Base-by-base conservation (phyloP, 2,797 vertebrate genomes). In the Propithecus deckenii region DNA sequence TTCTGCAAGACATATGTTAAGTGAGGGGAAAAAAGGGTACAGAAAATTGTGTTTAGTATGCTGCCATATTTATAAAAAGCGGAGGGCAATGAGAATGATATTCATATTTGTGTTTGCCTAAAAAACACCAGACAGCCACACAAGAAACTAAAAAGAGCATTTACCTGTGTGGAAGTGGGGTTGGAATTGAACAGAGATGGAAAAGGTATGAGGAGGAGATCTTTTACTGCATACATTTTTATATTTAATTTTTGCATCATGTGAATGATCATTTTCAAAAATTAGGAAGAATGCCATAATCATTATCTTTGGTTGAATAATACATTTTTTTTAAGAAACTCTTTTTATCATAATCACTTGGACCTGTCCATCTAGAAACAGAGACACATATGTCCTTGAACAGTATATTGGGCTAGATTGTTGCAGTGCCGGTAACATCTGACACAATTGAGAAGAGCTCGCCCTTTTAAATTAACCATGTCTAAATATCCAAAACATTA, bases 401-500 rank as follows among this genome's bases (percentile, higher is more conserved):
- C 6, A 71, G 5, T 17, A 23, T 48, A 57, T 71, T 63, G 46
- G 52, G 5, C 23, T 89, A 63, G 14, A 65, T 78, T 89, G 2
- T 71, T 32, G 13, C 20, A 59, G 7, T 71, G 69, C 35, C 5
- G 9, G 67, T 74, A 67, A n/a, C 3, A 32, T 69, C 79, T 91
- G 30, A 85, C 28, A 86, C 55, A n/a, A 91, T 0, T 50, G 38
- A 85, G 38, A 95, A 94, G n/a, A 75, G 41, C 13, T 80, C 41
- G 63, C 1, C 41, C 22, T 93, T 94, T 94, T 91, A 75, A 25
- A 75, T 18, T 88, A 59, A 72, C 7, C 6, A 23, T 46, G 20
- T 85, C 20, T 85, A 69, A 85, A 74, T 91, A 92, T 55, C 15
- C 75, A 59, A 96, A 91, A 79, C 7, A 61, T 30, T 86, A n/a